These are phyloP conservation scores for Elephantulus edwardii DNA, from an alignment of 2,113 vertebrate species.

Conservation along the genomic window DNA sequence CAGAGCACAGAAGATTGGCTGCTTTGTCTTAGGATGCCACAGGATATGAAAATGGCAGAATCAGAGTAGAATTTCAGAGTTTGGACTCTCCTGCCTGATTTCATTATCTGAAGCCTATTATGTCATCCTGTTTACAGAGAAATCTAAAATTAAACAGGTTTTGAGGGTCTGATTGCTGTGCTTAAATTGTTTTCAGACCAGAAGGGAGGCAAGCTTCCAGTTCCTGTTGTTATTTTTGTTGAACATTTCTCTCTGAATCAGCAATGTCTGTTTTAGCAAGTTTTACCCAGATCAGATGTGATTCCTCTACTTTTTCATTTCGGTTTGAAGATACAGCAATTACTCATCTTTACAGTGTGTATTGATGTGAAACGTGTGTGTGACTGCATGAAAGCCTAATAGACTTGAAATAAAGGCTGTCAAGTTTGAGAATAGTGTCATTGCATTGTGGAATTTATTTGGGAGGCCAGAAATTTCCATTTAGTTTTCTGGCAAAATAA, in stretches of 20 bases:
- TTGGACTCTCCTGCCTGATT: not conserved
- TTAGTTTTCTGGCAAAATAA: not conserved
- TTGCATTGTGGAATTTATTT: not conserved
- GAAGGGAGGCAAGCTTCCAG: not conserved
- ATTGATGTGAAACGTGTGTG: slow-evolving; percentile 40
- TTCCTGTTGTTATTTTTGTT: slow-evolving; percentile 12
- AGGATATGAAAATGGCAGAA: not conserved
- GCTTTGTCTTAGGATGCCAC: not conserved
- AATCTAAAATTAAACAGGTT: slow-evolving; percentile 16
- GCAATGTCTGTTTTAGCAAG: not conserved
- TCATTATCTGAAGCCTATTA: slow-evolving; percentile 11
- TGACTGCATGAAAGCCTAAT: not conserved
- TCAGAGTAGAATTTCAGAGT: not conserved
- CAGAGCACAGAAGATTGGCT: not conserved
- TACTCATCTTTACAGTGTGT: slow-evolving; percentile 18
- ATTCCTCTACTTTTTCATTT: slow-evolving; percentile 52
- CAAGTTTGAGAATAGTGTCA: not conserved
- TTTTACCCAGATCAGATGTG: not conserved
- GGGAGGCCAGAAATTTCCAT: not conserved
- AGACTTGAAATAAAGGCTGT: not conserved
- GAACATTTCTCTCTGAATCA: not conserved
- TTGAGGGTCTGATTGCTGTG: not conserved
- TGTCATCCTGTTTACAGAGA: not conserved
- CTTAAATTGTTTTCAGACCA: slow-evolving; percentile 4
- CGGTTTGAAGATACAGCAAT: not conserved